phyloP scores from a whole-genome alignment of 2,113 vertebrate genomes.

The Sprattus sprattus region DNA sequence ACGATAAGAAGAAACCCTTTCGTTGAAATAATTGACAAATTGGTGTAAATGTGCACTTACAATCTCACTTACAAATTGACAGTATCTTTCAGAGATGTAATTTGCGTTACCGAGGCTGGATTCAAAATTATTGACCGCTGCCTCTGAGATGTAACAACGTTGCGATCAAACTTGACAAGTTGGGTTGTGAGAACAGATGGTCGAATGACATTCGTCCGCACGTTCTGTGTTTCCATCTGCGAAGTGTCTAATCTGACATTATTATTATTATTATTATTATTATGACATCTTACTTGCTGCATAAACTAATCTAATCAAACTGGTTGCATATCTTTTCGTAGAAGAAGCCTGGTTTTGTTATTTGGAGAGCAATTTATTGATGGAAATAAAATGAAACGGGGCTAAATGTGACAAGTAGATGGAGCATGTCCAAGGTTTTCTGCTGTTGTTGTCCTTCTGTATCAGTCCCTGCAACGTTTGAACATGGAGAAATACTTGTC shows the following conservation, averaged over 20 bases:
- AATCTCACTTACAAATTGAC: not conserved
- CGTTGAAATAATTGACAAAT: too few relatives aligned
- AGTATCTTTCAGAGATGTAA: not conserved
- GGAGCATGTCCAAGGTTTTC: not conserved
- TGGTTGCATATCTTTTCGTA: not conserved
- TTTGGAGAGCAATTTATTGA: not conserved
- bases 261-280: too few relatives aligned
- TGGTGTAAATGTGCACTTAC: too few relatives aligned
- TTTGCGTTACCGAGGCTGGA: not conserved
- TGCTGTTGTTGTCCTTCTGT: not conserved
- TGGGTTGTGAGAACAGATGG: not conserved
- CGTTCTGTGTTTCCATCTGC: not conserved
- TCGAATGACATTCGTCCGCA: not conserved
- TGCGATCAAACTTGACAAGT: not conserved
- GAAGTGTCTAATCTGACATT: not conserved
- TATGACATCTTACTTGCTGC: not conserved
- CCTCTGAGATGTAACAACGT: conserved; percentile 1
- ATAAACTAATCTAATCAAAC: not conserved
- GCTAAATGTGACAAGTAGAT: not conserved
- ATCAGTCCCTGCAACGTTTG: not conserved
- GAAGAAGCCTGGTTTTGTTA: not conserved
- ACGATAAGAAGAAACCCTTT: not conserved
- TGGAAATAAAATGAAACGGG: not conserved
- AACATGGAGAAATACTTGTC: not conserved
- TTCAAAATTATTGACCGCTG: not conserved